Percentiles rank a stretch among this genome's conserved stretches.
phyloP scores from a whole-genome alignment of 2,797 vertebrate species.

The Peromyscus nudipes region DNA sequence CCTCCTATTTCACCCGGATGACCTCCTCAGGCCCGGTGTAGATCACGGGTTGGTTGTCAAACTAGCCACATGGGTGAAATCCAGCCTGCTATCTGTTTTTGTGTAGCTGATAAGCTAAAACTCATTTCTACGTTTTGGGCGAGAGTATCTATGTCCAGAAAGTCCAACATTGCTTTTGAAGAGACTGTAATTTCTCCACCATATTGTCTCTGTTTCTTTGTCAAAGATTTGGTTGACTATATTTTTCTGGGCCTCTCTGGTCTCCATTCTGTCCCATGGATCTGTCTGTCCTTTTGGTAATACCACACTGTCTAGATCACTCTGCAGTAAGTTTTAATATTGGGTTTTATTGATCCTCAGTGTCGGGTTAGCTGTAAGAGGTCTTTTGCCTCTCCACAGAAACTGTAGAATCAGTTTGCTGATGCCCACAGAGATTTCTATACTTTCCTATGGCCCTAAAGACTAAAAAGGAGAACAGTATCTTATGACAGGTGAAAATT shows the following conservation, averaged over 20 bases:
- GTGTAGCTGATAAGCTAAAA: background rate
- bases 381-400: background rate
- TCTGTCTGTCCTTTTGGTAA: background rate
- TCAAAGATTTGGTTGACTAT: background rate
- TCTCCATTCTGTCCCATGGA: background rate
- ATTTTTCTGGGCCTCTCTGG: background rate
- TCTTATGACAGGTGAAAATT: background rate
- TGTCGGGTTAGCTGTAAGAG: background rate
- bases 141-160: background rate
- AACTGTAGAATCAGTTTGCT: conserved; percentile 38
- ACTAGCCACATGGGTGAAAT: background rate
- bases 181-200: background rate
- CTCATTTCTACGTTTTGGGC: background rate
- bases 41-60: background rate
- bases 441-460: background rate
- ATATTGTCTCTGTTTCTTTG: background rate
- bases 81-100: background rate
- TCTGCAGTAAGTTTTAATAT: background rate
- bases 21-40: background rate
- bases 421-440: background rate
- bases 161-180: background rate
- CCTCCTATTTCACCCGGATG: background rate
- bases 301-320: background rate
- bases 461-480: background rate
- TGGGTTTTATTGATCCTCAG: background rate